Conservation (phyloP, 2,113 vertebrate species). For the Benthochromis sp. region DNA sequence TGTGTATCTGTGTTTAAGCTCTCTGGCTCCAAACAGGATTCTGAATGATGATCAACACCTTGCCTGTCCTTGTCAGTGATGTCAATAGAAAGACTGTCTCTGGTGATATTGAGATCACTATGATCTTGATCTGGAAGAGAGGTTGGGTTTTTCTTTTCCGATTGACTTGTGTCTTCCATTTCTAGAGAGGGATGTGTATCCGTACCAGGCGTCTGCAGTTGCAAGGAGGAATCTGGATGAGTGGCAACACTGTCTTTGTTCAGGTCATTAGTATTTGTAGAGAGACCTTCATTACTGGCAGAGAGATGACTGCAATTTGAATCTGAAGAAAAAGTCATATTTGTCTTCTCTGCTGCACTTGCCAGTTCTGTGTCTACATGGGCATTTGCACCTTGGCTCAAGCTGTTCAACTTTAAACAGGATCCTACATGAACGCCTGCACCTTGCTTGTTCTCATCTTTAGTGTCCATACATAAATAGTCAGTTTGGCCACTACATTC, state of each 20-base stretch:
- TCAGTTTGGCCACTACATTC: background rate
- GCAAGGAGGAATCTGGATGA: background rate
- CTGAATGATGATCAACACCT: conserved; percentile 5
- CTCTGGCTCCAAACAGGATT: conserved; percentile 17
- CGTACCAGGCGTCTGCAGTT: background rate
- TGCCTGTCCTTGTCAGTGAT: background rate
- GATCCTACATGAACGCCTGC: background rate
- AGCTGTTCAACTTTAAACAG: background rate
- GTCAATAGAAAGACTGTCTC: background rate
- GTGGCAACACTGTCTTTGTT: conserved; percentile 11
- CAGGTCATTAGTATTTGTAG: background rate
- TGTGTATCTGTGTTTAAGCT: background rate
- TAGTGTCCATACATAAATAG: background rate
- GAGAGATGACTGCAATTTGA: background rate
- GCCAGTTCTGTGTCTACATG: background rate
- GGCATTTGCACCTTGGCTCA: background rate
- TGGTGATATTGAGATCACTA: background rate
- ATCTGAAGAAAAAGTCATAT: background rate
- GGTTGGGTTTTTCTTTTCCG: background rate
- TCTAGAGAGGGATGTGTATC: background rate
- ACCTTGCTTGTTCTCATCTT: background rate
- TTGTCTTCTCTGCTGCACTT: background rate
- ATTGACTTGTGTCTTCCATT: background rate
- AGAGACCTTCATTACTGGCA: background rate
- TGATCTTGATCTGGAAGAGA: background rate